These are phyloP conservation scores for Sorex araneus DNA, from an alignment of 2,113 vertebrate species.

Conservation along the genomic window DNA sequence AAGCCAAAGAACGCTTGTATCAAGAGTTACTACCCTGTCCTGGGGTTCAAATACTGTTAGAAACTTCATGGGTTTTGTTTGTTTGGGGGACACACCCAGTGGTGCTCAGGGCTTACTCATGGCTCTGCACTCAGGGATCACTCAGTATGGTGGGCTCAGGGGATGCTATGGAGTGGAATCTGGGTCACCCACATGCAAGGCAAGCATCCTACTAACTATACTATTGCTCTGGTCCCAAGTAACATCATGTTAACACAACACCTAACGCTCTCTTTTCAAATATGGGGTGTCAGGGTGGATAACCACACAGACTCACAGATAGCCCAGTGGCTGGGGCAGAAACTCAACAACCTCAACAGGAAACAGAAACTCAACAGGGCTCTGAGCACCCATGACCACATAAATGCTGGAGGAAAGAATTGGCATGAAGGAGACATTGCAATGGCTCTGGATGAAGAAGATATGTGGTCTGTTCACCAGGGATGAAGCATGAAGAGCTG, in stretches of 20 bases:
- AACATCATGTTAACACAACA: not conserved
- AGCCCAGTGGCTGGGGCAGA: not conserved
- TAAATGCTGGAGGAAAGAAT: constrained; percentile 36
- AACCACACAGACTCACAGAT: not conserved
- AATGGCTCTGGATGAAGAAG: constrained; percentile 26
- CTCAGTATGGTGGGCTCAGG: too few relatives aligned
- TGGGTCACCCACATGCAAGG: too few relatives aligned
- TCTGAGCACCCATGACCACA: not conserved
- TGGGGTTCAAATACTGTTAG: not conserved
- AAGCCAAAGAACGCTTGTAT: not conserved
- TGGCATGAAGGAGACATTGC: not conserved
- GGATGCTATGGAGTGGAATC: too few relatives aligned
- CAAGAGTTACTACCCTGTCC: not conserved
- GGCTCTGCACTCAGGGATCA: too few relatives aligned
- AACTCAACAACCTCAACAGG: not conserved
- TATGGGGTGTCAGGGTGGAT: not conserved
- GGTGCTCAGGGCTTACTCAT: too few relatives aligned
- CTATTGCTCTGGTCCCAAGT: too few relatives aligned
- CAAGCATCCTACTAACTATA: too few relatives aligned
- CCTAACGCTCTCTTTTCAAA: not conserved
- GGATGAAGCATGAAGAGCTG: not conserved
- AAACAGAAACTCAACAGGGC: not conserved
- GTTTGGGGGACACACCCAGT: too few relatives aligned
- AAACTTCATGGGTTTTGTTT: too few relatives aligned
- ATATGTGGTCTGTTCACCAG: not conserved